A percentile compares a stretch with the other conserved stretches of the same genome.
Conservation (phyloP, 2,113 vertebrate species). For the Lagopus muta region DNA sequence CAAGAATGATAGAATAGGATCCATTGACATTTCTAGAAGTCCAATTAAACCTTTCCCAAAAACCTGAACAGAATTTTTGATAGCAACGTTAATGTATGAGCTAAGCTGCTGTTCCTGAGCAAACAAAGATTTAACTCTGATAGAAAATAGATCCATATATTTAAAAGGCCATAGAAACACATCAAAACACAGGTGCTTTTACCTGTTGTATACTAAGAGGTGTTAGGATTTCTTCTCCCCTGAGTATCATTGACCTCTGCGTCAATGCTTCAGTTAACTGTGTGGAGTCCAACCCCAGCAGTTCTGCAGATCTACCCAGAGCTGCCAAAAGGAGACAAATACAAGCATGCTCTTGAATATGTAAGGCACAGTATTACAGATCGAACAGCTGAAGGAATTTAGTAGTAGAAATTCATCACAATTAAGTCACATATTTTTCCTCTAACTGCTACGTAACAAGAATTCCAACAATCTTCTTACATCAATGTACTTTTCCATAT, state of each 20-base stretch:
- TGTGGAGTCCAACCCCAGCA: slow-evolving; percentile 90
- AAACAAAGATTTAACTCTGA: neutral
- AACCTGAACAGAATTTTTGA: neutral
- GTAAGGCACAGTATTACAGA: neutral
- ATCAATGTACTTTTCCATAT: neutral
- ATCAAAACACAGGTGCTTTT: neutral
- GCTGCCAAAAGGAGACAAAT: slow-evolving; percentile 74
- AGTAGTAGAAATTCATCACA: neutral
- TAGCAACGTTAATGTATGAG: neutral
- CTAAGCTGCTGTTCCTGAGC: neutral
- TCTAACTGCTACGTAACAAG: neutral
- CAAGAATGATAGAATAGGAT: neutral
- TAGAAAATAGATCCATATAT: neutral
- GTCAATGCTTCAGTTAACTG: slow-evolving; percentile 93
- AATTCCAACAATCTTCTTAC: neutral
- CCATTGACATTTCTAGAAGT: neutral
- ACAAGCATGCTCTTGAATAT: neutral
- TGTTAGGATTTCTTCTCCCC: slow-evolving; percentile 97
- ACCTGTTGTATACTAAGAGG: slow-evolving; percentile 96
- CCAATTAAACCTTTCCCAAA: neutral
- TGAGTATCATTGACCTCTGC: slow-evolving; percentile 96
- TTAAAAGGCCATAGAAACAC: neutral
- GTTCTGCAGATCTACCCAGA: slow-evolving; percentile 87
- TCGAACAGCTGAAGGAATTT: neutral
- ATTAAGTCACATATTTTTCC: neutral